Evolutionary conservation across 1,140 invertebrate species (phyloP).

Genomic region (Periplaneta americana): DNA sequence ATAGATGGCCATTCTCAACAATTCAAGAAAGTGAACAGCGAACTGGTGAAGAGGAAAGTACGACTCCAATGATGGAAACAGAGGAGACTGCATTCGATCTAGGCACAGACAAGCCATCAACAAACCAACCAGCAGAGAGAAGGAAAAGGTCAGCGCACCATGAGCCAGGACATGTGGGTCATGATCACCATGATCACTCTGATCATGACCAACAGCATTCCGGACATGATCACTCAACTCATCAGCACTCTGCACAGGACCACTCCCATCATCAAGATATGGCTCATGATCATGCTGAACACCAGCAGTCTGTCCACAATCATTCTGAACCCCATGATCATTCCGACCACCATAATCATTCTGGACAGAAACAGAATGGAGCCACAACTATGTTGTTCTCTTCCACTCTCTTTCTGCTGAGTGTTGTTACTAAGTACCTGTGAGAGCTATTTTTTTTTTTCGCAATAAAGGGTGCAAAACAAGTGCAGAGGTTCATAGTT

Average conservation of each 20-base stretch:
- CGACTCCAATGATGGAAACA: neutral
- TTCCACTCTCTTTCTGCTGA: neutral
- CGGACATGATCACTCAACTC: slow-evolving; percentile 14
- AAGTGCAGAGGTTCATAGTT: too few relatives aligned
- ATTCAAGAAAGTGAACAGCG: neutral
- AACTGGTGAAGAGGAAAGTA: neutral
- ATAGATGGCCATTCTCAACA: neutral
- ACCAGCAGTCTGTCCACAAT: slow-evolving; percentile 15
- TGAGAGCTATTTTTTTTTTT: too few relatives aligned
- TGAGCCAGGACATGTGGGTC: slow-evolving; percentile 23
- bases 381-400: neutral
- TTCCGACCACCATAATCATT: neutral
- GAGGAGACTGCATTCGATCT: neutral
- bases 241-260: slow-evolving; percentile 20
- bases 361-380: neutral
- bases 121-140: slow-evolving; percentile 17
- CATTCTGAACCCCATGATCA: neutral
- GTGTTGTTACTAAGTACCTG: neutral
- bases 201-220: slow-evolving; percentile 23
- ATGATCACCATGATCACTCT: slow-evolving; percentile 20
- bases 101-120: neutral
- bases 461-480: too few relatives aligned
- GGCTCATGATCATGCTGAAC: neutral
- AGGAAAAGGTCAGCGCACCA: slow-evolving; percentile 33
- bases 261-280: neutral